phyloP scores from a whole-genome alignment of 1,140 invertebrate genomes.

The Charaxes varanes region DNA sequence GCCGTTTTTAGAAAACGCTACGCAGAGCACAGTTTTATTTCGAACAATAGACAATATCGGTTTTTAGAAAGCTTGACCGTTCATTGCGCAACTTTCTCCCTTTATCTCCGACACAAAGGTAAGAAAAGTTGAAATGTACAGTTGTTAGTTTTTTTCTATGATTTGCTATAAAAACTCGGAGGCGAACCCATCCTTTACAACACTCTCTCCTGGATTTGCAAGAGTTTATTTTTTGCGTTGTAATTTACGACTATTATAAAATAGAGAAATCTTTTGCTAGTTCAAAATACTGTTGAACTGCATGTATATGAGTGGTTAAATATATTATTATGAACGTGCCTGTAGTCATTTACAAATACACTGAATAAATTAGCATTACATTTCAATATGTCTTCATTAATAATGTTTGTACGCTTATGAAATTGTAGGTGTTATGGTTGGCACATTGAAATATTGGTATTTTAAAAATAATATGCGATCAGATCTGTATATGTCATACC shows the following conservation, averaged over 20 bases:
- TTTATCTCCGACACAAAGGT: slow-evolving; percentile 62
- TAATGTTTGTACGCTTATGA: too few species aligned
- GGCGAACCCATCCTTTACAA: slow-evolving; percentile 28
- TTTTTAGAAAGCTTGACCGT: slow-evolving; percentile 63
- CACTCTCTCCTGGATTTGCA: slow-evolving; percentile 26
- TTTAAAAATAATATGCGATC: too few species aligned
- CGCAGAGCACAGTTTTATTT: slow-evolving; percentile 31
- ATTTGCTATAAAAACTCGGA: slow-evolving; percentile 32
- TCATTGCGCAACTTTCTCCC: slow-evolving; percentile 65
- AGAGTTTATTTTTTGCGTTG: slow-evolving; percentile 4
- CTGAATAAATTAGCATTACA: slow-evolving; percentile 6
- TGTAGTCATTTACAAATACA: slow-evolving; percentile 11
- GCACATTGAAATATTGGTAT: too few species aligned
- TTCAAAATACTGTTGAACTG: slow-evolving; percentile 4
- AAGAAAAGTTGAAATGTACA: slow-evolving; percentile 40
- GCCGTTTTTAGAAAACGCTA: slow-evolving; percentile 18
- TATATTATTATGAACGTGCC: slow-evolving; percentile 1
- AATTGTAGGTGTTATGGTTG: too few species aligned
- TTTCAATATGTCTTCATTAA: too few species aligned
- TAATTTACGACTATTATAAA: slow-evolving; percentile 3
- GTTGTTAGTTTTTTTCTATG: slow-evolving; percentile 40
- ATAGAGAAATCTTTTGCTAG: too few species aligned
- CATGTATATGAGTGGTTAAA: neutral
- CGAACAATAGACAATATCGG: slow-evolving; percentile 51
- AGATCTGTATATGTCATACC: too few species aligned